Evolutionary conservation across 2,888 invertebrate genomes (phyloP).

Genomic region (Aphidius colemani): DNA sequence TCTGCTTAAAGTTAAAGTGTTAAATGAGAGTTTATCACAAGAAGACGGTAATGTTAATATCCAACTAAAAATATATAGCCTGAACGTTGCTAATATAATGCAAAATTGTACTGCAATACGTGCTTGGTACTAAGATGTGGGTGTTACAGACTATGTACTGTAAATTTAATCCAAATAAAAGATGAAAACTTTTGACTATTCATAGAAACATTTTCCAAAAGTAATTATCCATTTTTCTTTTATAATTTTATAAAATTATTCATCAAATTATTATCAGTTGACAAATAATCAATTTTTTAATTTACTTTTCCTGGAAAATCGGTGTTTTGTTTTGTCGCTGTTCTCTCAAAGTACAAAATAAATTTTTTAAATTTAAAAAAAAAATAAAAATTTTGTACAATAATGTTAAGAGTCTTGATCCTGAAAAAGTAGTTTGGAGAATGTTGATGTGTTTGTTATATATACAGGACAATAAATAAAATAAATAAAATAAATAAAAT

Average conservation of each 20-base stretch:
- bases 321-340: no score
- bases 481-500: conserved; percentile 13
- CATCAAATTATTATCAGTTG: no score
- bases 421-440: neutral
- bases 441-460: conserved; percentile 1
- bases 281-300: no score
- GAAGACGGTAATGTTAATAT: neutral
- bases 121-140: neutral
- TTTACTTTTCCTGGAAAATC: no score
- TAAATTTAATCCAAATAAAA: neutral
- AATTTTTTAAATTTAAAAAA: no score
- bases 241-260: no score
- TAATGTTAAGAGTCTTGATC: conserved; percentile 14
- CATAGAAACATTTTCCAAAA: neutral
- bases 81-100: conserved; percentile 1
- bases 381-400: no score
- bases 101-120: neutral
- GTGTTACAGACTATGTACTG: neutral
- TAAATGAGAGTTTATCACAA: no score
- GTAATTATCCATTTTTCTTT: no score
- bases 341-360: no score
- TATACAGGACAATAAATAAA: conserved; percentile 18
- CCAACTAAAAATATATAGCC: conserved; percentile 6
- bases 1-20: no score
- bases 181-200: conserved; percentile 13